Conservation (phyloP, 2,888 invertebrate species). For the Ypsolopha scabrella region DNA sequence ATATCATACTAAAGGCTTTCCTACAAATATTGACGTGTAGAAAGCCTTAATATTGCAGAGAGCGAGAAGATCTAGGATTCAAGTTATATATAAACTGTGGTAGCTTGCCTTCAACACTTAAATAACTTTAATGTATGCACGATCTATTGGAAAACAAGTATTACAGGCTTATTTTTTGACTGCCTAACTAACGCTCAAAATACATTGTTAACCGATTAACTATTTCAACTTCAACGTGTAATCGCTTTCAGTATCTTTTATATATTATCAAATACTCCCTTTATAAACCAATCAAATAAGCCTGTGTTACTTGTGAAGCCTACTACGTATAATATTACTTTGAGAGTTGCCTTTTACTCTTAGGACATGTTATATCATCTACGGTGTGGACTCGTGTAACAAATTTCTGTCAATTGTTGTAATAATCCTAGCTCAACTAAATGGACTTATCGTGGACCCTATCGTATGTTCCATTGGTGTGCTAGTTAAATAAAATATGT, state of each 20-base stretch:
- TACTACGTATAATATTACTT: constrained; percentile 15
- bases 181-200: too few relatives aligned
- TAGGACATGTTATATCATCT: constrained; percentile 15
- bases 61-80: neutral
- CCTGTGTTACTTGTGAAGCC: neutral
- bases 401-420: constrained; percentile 8
- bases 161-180: neutral
- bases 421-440: neutral
- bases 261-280: neutral
- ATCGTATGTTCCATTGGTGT: neutral
- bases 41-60: neutral
- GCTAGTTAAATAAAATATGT: neutral
- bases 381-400: constrained; percentile 8
- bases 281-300: neutral
- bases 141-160: neutral
- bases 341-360: constrained; percentile 27
- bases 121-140: neutral
- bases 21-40: neutral
- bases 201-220: too few relatives aligned
- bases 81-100: neutral
- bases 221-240: too few relatives aligned
- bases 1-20: too few relatives aligned
- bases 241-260: neutral
- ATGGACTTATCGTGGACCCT: neutral
- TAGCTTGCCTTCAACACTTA: constrained; percentile 1